Base-by-base conservation (phyloP, 2,113 vertebrate species). In the Ondatra zibethicus region DNA sequence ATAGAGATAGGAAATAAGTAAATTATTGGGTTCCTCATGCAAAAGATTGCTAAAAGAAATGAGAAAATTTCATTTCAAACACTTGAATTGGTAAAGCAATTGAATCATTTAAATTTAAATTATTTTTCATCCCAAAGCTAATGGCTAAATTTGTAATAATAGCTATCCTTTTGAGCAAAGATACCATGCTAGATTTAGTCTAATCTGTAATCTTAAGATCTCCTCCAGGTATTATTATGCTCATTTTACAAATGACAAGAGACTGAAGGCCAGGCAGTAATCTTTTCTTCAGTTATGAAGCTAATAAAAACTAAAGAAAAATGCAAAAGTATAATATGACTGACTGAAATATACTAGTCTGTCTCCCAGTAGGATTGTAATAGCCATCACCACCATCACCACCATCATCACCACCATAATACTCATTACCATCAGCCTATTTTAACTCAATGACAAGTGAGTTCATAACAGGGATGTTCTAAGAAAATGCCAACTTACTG, bases 161-260 rank as follows among this genome's bases (percentile, higher is more conserved):
- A 88, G n/a, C 11, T 65, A 50, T 65, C 17, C 19, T 80, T 61
- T 65, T 85, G 47, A 72, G 81, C 16, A 65, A 3, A 33, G 70
- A 55, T 12, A 29, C 21, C 80, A 21, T 66, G 13, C 17, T 80
- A 91, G 7, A 13, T 77, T 42, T 52, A n/a, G 10, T 31, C 36
- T 52, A 29, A 29, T 55, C 23, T 42, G 7, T 80, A 63, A 63
- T 13, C 72, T 92, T 87, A 55, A 91, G 27, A 42, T 45, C 52
- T 61, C 23, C 58, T 91, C 39, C 39, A 90, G 68, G 1, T 78
- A 45, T 58, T 66, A 47, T 42, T 95, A 2, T 52, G 36, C 3
- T 39, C 77, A 88, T 84, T 93, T 88, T 72, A 80, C 9, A 17
- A 55, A 55, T 29, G 33, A 72, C 78, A 93, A 93, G 92, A 92